Conservation (phyloP, 2,797 vertebrate genomes). For the Channallabes apus region DNA sequence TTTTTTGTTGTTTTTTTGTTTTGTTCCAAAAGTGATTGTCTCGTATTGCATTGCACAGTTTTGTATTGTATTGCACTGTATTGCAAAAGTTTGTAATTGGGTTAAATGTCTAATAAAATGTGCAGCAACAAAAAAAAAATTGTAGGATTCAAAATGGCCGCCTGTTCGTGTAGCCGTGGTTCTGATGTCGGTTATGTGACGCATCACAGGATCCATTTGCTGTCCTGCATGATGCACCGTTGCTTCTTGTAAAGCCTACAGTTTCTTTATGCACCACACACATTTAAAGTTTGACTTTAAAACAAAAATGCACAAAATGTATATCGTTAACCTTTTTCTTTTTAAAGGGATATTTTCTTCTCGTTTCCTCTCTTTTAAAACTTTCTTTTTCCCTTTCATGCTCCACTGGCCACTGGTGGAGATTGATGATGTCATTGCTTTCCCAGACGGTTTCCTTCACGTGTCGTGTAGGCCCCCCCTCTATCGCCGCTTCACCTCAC, state of each 20-base stretch:
- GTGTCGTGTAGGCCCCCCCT: slow-evolving; percentile 42
- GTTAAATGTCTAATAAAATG: background rate
- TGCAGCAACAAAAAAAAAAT: background rate
- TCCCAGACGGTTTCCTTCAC: slow-evolving; percentile 50
- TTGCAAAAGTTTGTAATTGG: background rate
- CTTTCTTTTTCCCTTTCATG: slow-evolving; percentile 21
- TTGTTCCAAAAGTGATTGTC: background rate
- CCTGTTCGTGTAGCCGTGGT: background rate
- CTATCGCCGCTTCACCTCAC: slow-evolving; percentile 33
- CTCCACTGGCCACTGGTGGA: slow-evolving; percentile 18
- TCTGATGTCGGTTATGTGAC: background rate
- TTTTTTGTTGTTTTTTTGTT: background rate
- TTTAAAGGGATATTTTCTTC: background rate
- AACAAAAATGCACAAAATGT: background rate
- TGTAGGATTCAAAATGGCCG: background rate
- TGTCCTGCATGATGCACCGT: background rate
- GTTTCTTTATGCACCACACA: background rate
- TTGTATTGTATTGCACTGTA: background rate
- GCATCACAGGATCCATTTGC: no score
- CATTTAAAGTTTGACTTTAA: background rate
- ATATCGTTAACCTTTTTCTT: background rate
- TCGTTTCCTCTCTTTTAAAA: slow-evolving; percentile 2
- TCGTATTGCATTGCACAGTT: background rate
- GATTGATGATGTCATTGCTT: slow-evolving; percentile 57
- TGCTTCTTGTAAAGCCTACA: background rate